Percentiles rank a stretch among this genome's conserved stretches.
Conservation (phyloP, 2,797 vertebrate genomes). For the Nannoperca obscura region DNA sequence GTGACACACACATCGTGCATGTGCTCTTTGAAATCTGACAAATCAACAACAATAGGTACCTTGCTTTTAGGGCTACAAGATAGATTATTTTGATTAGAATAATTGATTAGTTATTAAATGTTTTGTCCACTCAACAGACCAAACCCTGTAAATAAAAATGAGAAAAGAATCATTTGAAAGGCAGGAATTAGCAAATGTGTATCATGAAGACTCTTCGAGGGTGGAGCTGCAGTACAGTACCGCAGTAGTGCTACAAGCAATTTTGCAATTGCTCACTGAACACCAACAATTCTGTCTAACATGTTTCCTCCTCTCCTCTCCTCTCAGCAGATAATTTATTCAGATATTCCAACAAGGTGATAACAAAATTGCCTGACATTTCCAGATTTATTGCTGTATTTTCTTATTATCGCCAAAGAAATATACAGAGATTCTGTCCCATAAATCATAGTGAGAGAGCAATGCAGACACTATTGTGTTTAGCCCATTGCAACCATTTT, state of each 20-base stretch:
- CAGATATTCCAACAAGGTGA: slow-evolving; percentile 87
- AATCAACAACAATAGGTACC: slow-evolving; percentile 35
- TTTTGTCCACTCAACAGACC: neutral
- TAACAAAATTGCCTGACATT: slow-evolving; percentile 89
- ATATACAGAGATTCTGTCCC: slow-evolving; percentile 85
- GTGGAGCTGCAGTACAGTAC: slow-evolving; percentile 12
- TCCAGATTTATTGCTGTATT: slow-evolving; percentile 90
- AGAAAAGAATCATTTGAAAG: neutral
- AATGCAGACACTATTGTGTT: slow-evolving; percentile 80
- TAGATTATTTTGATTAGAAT: neutral
- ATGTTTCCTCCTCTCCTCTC: slow-evolving; percentile 35
- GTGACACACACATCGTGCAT: slow-evolving; percentile 41
- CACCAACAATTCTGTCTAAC: slow-evolving; percentile 23
- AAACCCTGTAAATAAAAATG: neutral
- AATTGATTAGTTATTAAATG: slow-evolving; percentile 5
- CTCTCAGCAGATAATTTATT: slow-evolving; percentile 79
- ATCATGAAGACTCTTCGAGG: neutral
- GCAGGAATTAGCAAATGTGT: neutral
- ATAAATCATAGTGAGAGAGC: slow-evolving; percentile 87
- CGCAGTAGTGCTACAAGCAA: neutral
- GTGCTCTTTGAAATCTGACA: slow-evolving; percentile 11
- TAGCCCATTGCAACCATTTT: slow-evolving; percentile 78
- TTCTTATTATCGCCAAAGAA: slow-evolving; percentile 87
- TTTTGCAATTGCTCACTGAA: slow-evolving; percentile 18
- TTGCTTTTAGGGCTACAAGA: slow-evolving; percentile 9